Evolutionary conservation across 1,140 invertebrate genomes (phyloP).

Genomic region (Chelonus insularis): DNA sequence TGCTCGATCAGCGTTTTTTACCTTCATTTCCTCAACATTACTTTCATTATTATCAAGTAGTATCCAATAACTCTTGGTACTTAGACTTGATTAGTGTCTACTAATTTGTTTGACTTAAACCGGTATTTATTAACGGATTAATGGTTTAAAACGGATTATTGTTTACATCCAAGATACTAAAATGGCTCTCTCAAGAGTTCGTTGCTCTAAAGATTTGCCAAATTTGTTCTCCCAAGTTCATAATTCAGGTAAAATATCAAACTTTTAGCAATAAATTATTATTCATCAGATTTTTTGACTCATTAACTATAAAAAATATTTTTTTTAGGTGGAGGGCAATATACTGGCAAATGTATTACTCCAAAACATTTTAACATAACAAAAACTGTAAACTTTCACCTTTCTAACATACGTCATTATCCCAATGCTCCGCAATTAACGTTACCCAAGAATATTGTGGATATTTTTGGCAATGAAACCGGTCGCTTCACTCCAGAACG

Average conservation of each 20-base stretch:
- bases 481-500: conserved; percentile 67
- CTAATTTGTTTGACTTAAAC: no score
- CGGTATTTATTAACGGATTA: no score
- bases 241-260: conserved; percentile 27
- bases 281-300: no score
- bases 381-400: conserved; percentile 35
- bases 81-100: no score
- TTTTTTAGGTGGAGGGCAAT: not conserved
- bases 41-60: no score
- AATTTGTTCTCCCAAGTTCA: conserved; percentile 7
- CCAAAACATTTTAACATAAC: conserved; percentile 1
- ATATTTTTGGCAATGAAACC: conserved; percentile 57
- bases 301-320: not conserved
- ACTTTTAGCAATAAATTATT: no score
- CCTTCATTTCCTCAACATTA: no score
- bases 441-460: conserved; percentile 56
- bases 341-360: not conserved
- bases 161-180: not conserved
- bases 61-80: no score
- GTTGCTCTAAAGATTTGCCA: conserved; percentile 20
- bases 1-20: no score
- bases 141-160: not conserved
- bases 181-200: conserved; percentile 30
- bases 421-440: conserved; percentile 48
- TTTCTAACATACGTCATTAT: conserved; percentile 39